Evolutionary conservation across 1,140 invertebrate species (phyloP).

Genomic region (Thaumetopoea pityocampa): DNA sequence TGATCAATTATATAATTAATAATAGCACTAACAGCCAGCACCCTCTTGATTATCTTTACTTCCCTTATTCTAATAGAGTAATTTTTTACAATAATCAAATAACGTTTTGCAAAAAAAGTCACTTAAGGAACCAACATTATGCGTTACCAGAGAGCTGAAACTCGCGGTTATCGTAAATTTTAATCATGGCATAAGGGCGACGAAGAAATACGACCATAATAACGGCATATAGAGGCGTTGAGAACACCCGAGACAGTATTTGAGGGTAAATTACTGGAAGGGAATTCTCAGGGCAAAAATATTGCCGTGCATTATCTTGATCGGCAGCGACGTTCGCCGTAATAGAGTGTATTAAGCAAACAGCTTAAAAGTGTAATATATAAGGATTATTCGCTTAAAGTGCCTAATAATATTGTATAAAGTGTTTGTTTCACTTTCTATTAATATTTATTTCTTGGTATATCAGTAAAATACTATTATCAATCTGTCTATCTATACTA

Average conservation of each 20-base stretch:
- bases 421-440: no score
- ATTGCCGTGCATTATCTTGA: constrained; percentile 7
- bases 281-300: constrained; percentile 5
- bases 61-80: not conserved
- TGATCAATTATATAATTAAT: no score
- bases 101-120: constrained; percentile 17
- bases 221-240: constrained; percentile 37
- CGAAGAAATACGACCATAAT: constrained; percentile 50
- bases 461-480: no score
- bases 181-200: constrained; percentile 49
- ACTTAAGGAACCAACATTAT: constrained; percentile 13
- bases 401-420: no score
- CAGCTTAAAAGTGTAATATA: no score
- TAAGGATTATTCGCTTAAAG: no score
- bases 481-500: no score
- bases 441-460: no score
- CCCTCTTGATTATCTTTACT: not conserved
- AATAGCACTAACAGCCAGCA: no score
- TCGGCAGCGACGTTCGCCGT: not conserved
- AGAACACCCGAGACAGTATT: constrained; percentile 1
- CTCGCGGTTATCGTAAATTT: constrained; percentile 35
- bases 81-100: constrained; percentile 9
- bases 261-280: not conserved
- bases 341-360: constrained; percentile 10
- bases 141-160: constrained; percentile 9